A percentile compares a stretch with the other conserved stretches of the same genome.
Evolutionary conservation across 2,888 invertebrate species (phyloP).

Genomic region (Leucoma salicis): DNA sequence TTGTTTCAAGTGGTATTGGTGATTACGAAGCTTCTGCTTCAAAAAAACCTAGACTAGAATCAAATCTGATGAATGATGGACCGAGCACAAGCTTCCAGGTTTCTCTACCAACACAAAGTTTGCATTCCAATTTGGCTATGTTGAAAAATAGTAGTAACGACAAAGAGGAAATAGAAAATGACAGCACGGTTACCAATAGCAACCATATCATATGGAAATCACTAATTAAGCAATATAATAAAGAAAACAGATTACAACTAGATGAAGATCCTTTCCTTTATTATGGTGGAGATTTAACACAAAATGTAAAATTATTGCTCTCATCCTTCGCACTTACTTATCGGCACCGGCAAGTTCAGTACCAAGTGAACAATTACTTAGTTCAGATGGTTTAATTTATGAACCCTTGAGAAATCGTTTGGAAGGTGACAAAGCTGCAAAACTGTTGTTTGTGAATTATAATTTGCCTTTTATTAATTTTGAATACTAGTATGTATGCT

Average conservation of each 20-base stretch:
- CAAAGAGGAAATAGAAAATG: not conserved
- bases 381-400: conserved; percentile 8
- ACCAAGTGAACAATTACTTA: conserved; percentile 11
- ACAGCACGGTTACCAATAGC: not conserved
- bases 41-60: conserved; percentile 1
- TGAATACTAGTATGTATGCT: no score
- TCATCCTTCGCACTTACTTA: conserved; percentile 4
- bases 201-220: conserved; percentile 4
- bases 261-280: conserved; percentile 3
- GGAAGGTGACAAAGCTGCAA: conserved; percentile 1
- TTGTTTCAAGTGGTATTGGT: conserved; percentile 5
- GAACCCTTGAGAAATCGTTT: not conserved
- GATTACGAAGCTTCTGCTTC: conserved; percentile 5
- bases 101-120: conserved; percentile 6
- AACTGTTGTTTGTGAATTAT: not conserved
- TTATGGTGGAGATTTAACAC: conserved; percentile 5
- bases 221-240: conserved; percentile 8
- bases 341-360: conserved; percentile 9
- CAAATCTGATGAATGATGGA: conserved; percentile 2
- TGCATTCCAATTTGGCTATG: conserved; percentile 8
- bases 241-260: conserved; percentile 3
- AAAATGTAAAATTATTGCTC: conserved; percentile 5
- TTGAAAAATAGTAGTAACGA: conserved; percentile 1
- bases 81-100: conserved; percentile 5
- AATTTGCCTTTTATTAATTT: conserved; percentile 4